Evolutionary conservation across 2,797 vertebrate genomes (phyloP), one percentile per base, ranked within the genome.

Genomic region (Amniataba percoides): DNA sequence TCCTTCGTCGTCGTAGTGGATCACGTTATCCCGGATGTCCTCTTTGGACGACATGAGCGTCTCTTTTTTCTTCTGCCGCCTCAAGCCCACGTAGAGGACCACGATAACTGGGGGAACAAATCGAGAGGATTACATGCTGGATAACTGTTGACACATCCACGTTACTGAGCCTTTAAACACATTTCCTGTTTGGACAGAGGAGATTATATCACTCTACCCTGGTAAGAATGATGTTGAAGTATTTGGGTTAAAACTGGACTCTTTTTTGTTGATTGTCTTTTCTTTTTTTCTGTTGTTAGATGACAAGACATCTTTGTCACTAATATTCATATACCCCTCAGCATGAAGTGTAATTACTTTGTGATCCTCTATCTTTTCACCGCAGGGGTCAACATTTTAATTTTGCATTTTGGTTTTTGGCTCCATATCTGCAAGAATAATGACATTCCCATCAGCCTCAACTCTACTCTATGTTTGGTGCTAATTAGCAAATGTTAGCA

Each of bases 31-130:
- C 77, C 98, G 95, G 88, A 99, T 95, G 88, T 99, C 98, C 94
- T 99, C 98, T 80, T 99, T 99, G 34, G 98, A 99, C 0, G 98
- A 99, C 98, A 99, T 99, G 56, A 99, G 94, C 4, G 96, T 98
- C 82, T 99, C 97, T 82, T 99, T 99, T 84, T 98, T 98, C 95
- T 97, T 99, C 84, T 99, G 98, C 19, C 97, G 94, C 49, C 97
- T 87, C 77, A 99, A 89, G 3, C 97, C 97, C 66, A 98, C 94
- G 0, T 99, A 99, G 45, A 99, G 96, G 43, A 99, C 97, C 40
- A 99, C 97, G n/a, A 99, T 98, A 56, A 96, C 98, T 99, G 78
- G 2, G 27, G 63, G 27, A 45, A 63, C 9, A 72, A 34, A 81
- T 5, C 0, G 0, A 58, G 40, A 77, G 7, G 64, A 18, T n/a